Base-by-base conservation (phyloP, 2,113 vertebrate species). In the Bagarius yarrelli region DNA sequence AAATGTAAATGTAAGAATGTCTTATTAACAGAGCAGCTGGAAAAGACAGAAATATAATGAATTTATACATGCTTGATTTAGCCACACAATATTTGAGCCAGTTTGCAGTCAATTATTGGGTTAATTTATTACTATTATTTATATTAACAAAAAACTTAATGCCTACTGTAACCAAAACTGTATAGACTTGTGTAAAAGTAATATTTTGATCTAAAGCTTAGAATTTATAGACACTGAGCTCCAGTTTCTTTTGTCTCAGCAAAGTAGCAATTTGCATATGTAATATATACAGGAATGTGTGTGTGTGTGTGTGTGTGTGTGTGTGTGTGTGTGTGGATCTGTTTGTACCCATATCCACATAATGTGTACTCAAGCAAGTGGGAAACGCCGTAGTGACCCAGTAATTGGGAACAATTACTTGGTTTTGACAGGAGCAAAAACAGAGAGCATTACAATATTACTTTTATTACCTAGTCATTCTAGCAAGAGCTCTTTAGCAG, bases 401-500 rank as follows among this genome's bases (percentile, higher is more conserved):
- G 86, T 96, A 95, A 96, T 96, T 94, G 93, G 89, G 82, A 90
- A 90, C 91, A 94, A 96, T 93, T 89, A 94, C 91, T 91, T 90
- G 90, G 89, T 88, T 93, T 92, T 92, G 91, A 93, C 94, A 92
- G 90, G 91, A 94, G 92, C 93, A 94, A 95, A 94, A 95, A 93
- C 86, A 90, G 91, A 90, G 85, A 85, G 92, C 93, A 94, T 96
- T 96, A 94, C 92, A 92, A 94, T 92, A 93, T 92, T 91, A 93
- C 92, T 93, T 96, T 96, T 97, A 94, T 94, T 92, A 94, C 94
- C 93, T 83, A 52, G 87, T 87, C 81, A 83, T 91, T 91, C 90
- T 86, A 93, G 92, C 93, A 91, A 92, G 92, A 92, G 94, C 93
- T 96, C 95, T 97, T 96, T 95, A 96, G 93, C 91, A 93, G 95